Evolutionary conservation across 2,113 vertebrate genomes (phyloP), one percentile per base, ranked within the genome.

Genomic region (Gopherus evgoodei): DNA sequence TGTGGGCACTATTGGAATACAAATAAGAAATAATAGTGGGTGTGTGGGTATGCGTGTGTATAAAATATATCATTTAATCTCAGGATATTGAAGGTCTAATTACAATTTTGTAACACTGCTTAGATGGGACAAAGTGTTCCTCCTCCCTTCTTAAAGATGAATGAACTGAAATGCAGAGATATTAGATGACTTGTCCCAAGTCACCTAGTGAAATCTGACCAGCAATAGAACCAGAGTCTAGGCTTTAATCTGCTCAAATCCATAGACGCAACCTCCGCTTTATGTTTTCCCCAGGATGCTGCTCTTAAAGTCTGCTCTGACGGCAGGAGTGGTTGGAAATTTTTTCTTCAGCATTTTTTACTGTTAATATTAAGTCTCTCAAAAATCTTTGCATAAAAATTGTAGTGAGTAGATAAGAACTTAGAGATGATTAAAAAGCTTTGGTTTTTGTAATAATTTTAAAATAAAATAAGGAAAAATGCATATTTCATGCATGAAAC

Each of bases 381-480:
- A 72, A 81, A 90, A 82, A 16, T 38, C 75, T 93, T 82, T 92
- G 52, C 49, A 53, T 88, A 82, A 87, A 94, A 90, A 80, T 75
- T 2, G 31, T 87, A 90, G 87, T 49, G 17, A 89, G 35, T 8
- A 90, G 38, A 8, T 69, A 83, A 84, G 91, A 93, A 10, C 31
- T 12, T 81, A 93, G 86, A 95, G 29, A 78, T 89, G 69, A 38
- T 86, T 84, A 89, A 84, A 57, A 90, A 92, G 25, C 35, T 65
- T 83, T 81, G 49, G 85, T 79, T 90, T 54, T 95, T 89, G 0
- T 13, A 94, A 91, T 97, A 89, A 84, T 90, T 96, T 95, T 91
- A 92, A 93, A 97, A 97, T 96, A 92, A 96, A 95, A 96, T 96
- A 94, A 93, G n/a, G 8, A 78, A 52, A 97, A 98, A 96, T 89